phyloP scores from a whole-genome alignment of 1,140 invertebrate genomes.

The Littorina saxatilis region DNA sequence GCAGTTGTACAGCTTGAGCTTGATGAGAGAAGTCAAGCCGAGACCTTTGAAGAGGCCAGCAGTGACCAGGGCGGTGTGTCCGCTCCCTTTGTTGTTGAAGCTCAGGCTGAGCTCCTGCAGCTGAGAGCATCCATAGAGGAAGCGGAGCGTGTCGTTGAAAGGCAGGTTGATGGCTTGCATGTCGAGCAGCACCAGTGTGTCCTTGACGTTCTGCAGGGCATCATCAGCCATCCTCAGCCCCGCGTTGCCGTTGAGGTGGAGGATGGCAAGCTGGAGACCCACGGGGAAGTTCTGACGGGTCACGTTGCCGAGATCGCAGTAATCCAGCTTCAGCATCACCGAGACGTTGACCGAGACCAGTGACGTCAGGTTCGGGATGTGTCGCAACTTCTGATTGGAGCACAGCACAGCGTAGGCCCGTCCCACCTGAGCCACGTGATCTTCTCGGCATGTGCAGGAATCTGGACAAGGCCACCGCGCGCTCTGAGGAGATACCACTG shows the following conservation, averaged over 20 bases:
- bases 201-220: not conserved
- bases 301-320: slow-evolving; percentile 31
- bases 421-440: slow-evolving; percentile 33
- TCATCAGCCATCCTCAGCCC: not conserved
- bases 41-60: slow-evolving; percentile 16
- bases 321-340: slow-evolving; percentile 34
- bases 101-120: slow-evolving; percentile 35
- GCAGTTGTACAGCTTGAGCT: slow-evolving; percentile 31
- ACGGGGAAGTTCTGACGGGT: slow-evolving; percentile 7
- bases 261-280: slow-evolving; percentile 15
- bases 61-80: not conserved
- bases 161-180: slow-evolving; percentile 29
- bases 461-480: slow-evolving; percentile 21
- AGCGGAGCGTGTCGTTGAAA: slow-evolving; percentile 25
- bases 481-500: not conserved
- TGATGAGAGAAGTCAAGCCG: slow-evolving; percentile 21
- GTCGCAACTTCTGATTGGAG: slow-evolving; percentile 11
- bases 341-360: slow-evolving; percentile 19
- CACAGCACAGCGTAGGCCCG: slow-evolving; percentile 36
- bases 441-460: slow-evolving; percentile 29
- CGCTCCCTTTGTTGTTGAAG: slow-evolving; percentile 35
- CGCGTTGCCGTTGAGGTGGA: slow-evolving; percentile 29
- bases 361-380: slow-evolving; percentile 18
- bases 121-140: not conserved
- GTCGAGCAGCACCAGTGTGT: slow-evolving; percentile 24